These are phyloP conservation scores for Drosophila sp. DNA, from an alignment of 1,140 invertebrate genomes.

Conservation along the genomic window DNA sequence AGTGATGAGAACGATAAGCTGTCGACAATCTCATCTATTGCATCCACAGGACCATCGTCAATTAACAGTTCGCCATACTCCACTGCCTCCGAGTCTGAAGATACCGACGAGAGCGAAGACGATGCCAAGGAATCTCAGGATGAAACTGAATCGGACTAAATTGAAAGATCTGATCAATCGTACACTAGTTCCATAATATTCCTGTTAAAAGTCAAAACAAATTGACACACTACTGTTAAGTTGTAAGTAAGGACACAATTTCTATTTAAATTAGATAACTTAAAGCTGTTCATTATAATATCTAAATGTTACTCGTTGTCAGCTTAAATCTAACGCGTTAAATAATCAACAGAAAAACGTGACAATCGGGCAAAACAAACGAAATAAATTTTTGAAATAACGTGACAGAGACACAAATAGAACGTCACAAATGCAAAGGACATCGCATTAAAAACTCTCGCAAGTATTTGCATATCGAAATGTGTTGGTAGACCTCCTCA, in stretches of 20 bases:
- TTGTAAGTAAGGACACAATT: neutral
- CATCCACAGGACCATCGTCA: conserved; percentile 17
- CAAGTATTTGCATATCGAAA: conserved; percentile 75
- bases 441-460: conserved; percentile 48
- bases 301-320: neutral
- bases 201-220: neutral
- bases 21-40: neutral
- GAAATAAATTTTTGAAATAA: conserved; percentile 63
- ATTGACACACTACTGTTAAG: neutral
- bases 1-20: conserved; percentile 15
- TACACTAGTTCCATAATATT: conserved; percentile 8
- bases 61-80: neutral
- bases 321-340: conserved; percentile 41
- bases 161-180: neutral
- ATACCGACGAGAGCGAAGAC: conserved; percentile 30
- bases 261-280: neutral
- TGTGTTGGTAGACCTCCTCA: conserved; percentile 25
- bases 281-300: conserved; percentile 2
- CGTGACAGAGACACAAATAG: conserved; percentile 55
- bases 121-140: neutral
- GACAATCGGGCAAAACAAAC: conserved; percentile 75
- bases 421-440: conserved; percentile 44
- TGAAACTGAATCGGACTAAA: conserved; percentile 37
- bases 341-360: conserved; percentile 70
- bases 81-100: conserved; percentile 14